Conservation (phyloP, 2,888 invertebrate species). For the Limnephilus rhombicus region DNA sequence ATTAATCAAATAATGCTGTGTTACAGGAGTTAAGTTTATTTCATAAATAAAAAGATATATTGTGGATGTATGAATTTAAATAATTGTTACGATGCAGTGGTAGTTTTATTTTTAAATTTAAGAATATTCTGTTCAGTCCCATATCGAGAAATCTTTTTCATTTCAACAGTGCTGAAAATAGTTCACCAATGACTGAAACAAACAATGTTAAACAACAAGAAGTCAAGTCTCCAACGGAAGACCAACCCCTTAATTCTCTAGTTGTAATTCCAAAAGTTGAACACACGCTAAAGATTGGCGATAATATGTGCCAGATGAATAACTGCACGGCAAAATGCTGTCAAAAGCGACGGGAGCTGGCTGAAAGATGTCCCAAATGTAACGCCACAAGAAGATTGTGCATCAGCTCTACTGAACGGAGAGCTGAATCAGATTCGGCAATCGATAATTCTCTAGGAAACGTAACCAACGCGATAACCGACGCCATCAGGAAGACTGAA, state of each 20-base stretch:
- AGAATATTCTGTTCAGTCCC: neutral
- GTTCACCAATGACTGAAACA: neutral
- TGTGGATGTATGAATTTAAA: neutral
- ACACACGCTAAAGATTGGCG: neutral
- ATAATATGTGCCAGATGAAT: constrained; percentile 31
- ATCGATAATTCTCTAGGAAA: neutral
- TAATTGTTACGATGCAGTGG: neutral
- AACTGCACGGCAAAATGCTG: constrained; percentile 15
- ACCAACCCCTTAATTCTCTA: neutral
- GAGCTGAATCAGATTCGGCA: neutral
- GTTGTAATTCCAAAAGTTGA: neutral
- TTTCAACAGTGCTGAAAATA: constrained; percentile 4
- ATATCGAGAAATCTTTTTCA: constrained; percentile 5
- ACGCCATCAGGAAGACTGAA: neutral
- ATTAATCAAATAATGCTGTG: neutral
- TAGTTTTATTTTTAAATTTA: neutral
- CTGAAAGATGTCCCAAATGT: constrained; percentile 7
- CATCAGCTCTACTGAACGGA: constrained; percentile 8
- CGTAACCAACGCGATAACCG: neutral
- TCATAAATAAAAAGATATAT: neutral
- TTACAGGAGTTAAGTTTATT: neutral
- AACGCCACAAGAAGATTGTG: neutral
- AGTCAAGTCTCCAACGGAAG: neutral
- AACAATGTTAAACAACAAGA: neutral
- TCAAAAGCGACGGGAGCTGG: neutral